Conservation (phyloP, 2,888 invertebrate species). For the Diplolepis rosae region DNA sequence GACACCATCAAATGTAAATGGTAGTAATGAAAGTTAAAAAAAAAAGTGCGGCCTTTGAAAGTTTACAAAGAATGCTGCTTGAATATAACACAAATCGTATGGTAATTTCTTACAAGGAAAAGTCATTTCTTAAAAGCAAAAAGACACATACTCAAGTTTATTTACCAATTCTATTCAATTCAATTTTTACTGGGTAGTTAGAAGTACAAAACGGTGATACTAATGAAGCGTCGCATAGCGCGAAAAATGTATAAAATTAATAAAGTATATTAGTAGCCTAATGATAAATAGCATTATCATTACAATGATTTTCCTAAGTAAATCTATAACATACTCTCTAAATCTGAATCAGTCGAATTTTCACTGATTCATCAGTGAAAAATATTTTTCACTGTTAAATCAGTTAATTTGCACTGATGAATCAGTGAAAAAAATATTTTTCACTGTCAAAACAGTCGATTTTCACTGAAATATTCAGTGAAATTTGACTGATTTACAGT, state of each 20-base stretch:
- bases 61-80: neutral
- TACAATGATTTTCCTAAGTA: no score
- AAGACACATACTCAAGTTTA: neutral
- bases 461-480: no score
- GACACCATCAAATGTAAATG: neutral
- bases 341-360: no score
- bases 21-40: neutral
- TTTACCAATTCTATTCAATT: neutral
- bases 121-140: no score
- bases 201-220: neutral
- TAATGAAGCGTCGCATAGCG: neutral
- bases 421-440: no score
- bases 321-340: no score
- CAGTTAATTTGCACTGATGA: no score
- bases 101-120: neutral
- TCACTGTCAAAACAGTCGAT: no score
- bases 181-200: neutral
- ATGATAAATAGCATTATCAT: neutral
- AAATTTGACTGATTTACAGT: no score
- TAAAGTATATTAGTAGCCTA: neutral
- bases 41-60: neutral
- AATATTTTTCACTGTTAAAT: no score
- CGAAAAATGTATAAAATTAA: neutral
- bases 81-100: neutral
- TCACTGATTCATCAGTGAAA: no score